Evolutionary conservation across 2,888 invertebrate genomes (phyloP).

Genomic region (Pristionchus maxplancki): DNA sequence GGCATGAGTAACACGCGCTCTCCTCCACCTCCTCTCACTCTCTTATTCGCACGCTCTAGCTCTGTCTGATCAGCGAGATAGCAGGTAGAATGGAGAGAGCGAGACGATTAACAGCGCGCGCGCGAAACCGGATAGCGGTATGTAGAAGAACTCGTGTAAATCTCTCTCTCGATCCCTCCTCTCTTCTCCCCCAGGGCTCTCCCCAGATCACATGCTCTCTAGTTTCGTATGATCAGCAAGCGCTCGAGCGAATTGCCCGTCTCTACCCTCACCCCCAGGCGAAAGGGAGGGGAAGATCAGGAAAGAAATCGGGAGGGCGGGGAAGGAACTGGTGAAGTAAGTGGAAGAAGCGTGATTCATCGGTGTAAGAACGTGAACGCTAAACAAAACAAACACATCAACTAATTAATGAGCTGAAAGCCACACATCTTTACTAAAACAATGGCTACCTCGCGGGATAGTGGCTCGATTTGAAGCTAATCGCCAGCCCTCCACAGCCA

Average conservation of each 20-base stretch:
- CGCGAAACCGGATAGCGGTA: neutral
- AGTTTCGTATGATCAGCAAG: neutral
- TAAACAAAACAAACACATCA: no score
- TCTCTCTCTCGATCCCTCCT: neutral
- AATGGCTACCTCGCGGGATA: no score
- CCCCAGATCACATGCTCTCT: neutral
- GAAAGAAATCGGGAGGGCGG: neutral
- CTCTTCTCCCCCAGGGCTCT: neutral
- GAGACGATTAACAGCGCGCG: neutral
- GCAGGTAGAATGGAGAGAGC: neutral
- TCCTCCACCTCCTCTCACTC: no score
- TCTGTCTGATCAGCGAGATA: neutral
- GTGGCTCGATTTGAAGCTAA: no score
- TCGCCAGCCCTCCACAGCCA: no score
- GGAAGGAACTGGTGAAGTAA: neutral
- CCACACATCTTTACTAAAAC: no score
- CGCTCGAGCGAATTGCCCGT: neutral
- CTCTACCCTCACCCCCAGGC: neutral
- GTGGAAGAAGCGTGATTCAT: no score
- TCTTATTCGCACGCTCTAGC: neutral
- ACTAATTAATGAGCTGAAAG: no score
- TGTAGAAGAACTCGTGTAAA: neutral
- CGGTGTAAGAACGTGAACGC: no score
- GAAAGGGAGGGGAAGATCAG: neutral
- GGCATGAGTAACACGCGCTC: no score